Evolutionary conservation across 2,797 vertebrate species (phyloP).

Genomic region (Pterois miles): DNA sequence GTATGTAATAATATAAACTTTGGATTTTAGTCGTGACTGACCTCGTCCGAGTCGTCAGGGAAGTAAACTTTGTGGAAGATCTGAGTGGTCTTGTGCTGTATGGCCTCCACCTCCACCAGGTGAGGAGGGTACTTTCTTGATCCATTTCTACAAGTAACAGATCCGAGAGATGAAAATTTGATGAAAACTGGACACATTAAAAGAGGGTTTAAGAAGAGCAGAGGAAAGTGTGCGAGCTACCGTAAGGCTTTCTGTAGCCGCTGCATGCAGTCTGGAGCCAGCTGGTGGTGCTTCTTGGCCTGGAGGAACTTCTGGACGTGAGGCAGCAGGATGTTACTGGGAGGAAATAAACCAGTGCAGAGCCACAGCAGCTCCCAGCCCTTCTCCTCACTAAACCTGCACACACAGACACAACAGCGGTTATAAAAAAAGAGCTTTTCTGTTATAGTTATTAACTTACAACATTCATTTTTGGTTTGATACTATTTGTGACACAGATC

Average conservation of each 20-base stretch:
- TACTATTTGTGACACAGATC: too few species aligned
- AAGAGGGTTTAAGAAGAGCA: background rate
- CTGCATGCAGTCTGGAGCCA: constrained; percentile 95
- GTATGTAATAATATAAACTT: background rate
- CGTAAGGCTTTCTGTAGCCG: constrained; percentile 94
- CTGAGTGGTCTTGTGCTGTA: constrained; percentile 98
- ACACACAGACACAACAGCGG: constrained; percentile 27
- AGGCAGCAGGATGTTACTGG: constrained; percentile 92
- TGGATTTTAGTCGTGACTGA: constrained; percentile 53
- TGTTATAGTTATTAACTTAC: too few species aligned
- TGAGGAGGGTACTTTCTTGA: constrained; percentile 96
- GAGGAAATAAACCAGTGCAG: constrained; percentile 94
- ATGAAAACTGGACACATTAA: too few species aligned
- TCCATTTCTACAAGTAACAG: constrained; percentile 86
- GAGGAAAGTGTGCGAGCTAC: constrained; percentile 68
- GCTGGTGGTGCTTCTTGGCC: constrained; percentile 90
- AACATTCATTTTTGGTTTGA: too few species aligned
- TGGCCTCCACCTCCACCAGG: constrained; percentile 97
- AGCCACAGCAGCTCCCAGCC: constrained; percentile 98
- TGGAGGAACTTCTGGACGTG: constrained; percentile 96
- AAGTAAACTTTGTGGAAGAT: constrained; percentile 99
- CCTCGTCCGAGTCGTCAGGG: constrained; percentile 96
- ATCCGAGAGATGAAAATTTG: background rate
- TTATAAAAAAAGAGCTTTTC: too few species aligned
- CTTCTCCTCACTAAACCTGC: constrained; percentile 95